phyloP scores from a whole-genome alignment of 2,113 vertebrate genomes.

The Plecotus auritus region DNA sequence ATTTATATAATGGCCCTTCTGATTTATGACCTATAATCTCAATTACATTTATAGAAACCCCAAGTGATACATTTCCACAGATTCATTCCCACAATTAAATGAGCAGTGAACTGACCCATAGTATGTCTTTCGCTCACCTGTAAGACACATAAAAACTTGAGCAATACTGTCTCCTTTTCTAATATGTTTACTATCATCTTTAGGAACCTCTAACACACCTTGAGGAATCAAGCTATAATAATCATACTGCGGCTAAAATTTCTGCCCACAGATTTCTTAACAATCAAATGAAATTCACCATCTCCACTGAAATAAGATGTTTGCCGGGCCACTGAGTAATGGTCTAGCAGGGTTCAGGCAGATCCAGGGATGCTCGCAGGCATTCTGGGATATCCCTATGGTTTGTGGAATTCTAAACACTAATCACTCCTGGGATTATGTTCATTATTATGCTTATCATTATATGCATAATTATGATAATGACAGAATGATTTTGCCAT shows the following conservation, averaged over 20 bases:
- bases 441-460: not conserved
- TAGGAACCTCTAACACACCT: not conserved
- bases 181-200: not conserved
- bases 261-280: not conserved
- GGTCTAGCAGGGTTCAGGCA: not conserved
- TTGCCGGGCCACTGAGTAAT: not conserved
- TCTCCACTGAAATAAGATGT: not conserved
- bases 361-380: not conserved
- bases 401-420: not conserved
- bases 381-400: not conserved
- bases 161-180: not conserved
- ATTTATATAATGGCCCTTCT: not conserved
- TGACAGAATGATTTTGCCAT: not conserved
- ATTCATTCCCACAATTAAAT: not conserved
- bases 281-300: not conserved
- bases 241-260: not conserved
- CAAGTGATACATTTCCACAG: not conserved
- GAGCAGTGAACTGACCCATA: not conserved
- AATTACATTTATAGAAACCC: conserved; percentile 8
- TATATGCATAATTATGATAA: not conserved
- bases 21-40: conserved; percentile 21
- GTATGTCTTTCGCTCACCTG: not conserved
- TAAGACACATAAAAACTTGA: not conserved
- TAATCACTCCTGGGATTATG: not conserved
- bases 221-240: not conserved